These are phyloP conservation scores for Oophaga sylvatica DNA, from an alignment of 2,797 vertebrate genomes.

Conservation along the genomic window DNA sequence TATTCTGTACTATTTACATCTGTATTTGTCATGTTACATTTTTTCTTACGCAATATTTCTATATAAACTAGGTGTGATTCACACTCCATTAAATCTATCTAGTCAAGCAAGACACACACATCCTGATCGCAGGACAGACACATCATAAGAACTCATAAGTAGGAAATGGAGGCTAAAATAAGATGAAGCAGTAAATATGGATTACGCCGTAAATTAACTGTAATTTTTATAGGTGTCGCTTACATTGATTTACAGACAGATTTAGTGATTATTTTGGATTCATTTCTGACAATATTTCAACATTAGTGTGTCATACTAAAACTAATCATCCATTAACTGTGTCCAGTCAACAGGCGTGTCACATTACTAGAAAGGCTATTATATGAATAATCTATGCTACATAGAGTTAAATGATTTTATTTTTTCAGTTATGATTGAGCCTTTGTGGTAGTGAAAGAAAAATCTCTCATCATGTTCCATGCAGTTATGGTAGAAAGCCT, in stretches of 20 bases:
- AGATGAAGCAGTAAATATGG: slow-evolving; percentile 1
- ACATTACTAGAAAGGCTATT: background rate
- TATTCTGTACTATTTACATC: background rate
- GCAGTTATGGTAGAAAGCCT: no score
- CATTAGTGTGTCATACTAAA: background rate
- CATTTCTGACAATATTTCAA: background rate
- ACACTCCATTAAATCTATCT: background rate
- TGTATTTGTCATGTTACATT: background rate
- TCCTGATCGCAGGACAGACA: background rate
- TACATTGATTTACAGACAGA: slow-evolving; percentile 6
- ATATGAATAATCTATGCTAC: background rate
- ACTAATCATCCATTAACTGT: background rate
- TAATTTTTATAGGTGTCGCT: slow-evolving; percentile 3
- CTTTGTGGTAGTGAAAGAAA: no score
- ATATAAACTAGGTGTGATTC: background rate
- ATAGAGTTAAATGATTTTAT: background rate
- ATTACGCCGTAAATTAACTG: background rate
- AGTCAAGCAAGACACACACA: background rate
- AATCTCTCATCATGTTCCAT: no score
- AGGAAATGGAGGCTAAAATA: background rate
- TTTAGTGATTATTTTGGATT: slow-evolving; percentile 2
- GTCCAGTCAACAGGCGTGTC: background rate
- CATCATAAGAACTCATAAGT: background rate
- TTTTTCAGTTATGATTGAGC: background rate
- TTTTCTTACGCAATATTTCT: background rate